phyloP scores from a whole-genome alignment of 2,797 vertebrate species.

The Enteromius afrohamiltoni region DNA sequence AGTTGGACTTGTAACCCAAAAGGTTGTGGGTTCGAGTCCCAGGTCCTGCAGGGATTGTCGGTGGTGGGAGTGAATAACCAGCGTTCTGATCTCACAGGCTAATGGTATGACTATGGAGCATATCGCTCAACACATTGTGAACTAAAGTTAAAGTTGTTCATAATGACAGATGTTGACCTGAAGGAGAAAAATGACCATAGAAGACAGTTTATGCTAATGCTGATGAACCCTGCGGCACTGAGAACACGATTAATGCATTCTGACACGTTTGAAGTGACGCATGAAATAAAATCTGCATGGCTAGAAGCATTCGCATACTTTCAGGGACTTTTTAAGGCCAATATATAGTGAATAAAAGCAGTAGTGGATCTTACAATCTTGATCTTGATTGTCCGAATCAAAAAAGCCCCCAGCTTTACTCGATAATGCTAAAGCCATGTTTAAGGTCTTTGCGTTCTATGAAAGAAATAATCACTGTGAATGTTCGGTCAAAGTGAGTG shows the following conservation, averaged over 20 bases:
- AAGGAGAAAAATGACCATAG: background rate
- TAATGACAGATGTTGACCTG: background rate
- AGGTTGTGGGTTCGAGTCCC: too few species aligned
- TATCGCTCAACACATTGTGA: background rate
- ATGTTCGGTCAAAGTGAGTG: background rate
- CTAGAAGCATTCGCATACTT: background rate
- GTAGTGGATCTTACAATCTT: background rate
- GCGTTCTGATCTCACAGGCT: background rate
- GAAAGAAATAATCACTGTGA: slow-evolving; percentile 5
- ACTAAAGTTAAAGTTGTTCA: background rate
- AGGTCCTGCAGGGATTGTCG: too few species aligned
- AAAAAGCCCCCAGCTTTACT: background rate
- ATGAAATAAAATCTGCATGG: slow-evolving; percentile 5
- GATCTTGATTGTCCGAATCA: background rate
- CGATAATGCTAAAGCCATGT: background rate
- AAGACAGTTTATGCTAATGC: slow-evolving; percentile 7
- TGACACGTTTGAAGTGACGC: slow-evolving; percentile 26
- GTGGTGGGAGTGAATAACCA: too few species aligned
- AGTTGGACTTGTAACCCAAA: too few species aligned
- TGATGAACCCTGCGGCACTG: background rate
- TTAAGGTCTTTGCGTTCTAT: background rate
- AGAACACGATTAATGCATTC: slow-evolving; percentile 8
- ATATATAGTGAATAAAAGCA: background rate
- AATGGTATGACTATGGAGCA: background rate
- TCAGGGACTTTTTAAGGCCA: background rate